A percentile compares a stretch with the other conserved stretches of the same genome.
These are phyloP conservation scores for Acronicta aceris DNA, from an alignment of 2,888 invertebrate genomes.

Conservation along the genomic window DNA sequence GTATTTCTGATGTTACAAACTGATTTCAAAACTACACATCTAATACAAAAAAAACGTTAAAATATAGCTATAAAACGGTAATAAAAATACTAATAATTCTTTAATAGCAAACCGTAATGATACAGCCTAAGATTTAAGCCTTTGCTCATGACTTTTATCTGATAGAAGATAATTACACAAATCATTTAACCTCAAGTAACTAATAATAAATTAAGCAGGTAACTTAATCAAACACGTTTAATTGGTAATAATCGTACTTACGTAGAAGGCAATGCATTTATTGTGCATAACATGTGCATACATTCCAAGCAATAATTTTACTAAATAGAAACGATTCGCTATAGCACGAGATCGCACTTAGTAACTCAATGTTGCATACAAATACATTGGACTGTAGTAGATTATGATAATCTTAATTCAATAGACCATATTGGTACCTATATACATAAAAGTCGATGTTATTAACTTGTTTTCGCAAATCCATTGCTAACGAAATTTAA, in stretches of 20 bases:
- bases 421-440: too few relatives aligned
- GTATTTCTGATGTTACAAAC: conserved; percentile 45
- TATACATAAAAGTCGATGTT: conserved; percentile 11
- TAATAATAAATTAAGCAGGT: conserved; percentile 15
- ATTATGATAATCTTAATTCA: background rate
- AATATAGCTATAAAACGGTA: conserved; percentile 46
- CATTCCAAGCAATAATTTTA: conserved; percentile 18
- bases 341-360: conserved; percentile 25
- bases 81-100: conserved; percentile 41
- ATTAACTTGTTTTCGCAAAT: conserved; percentile 24
- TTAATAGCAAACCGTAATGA: conserved; percentile 27
- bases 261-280: conserved; percentile 9
- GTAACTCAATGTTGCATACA: conserved; percentile 24
- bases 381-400: conserved; percentile 28
- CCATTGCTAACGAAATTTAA: conserved; percentile 16
- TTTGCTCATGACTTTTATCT: conserved; percentile 37
- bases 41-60: conserved; percentile 39
- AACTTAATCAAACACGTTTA: conserved; percentile 13
- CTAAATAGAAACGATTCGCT: conserved; percentile 26
- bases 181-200: conserved; percentile 27
- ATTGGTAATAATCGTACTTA: conserved; percentile 1
- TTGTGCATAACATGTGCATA: conserved; percentile 17
- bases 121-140: conserved; percentile 35
- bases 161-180: conserved; percentile 14
- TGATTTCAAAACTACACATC: conserved; percentile 49